Evolutionary conservation across 2,888 invertebrate genomes (phyloP).

Genomic region (Metellina segmentata): DNA sequence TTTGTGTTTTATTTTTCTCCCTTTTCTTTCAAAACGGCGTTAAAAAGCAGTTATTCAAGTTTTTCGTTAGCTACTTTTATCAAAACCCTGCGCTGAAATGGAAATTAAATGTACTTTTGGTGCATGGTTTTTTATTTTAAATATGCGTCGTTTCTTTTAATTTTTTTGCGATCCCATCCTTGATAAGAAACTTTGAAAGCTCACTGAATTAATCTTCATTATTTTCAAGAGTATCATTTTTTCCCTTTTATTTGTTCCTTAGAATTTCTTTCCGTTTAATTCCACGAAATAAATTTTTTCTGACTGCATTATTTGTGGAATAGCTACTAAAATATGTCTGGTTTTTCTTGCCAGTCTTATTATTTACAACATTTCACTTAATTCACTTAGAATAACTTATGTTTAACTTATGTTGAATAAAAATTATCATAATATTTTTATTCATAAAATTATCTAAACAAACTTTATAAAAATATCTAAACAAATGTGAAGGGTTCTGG

Average conservation of each 20-base stretch:
- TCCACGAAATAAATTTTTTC: neutral
- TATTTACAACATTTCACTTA: too few relatives aligned
- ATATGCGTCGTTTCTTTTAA: neutral
- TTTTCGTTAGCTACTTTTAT: neutral
- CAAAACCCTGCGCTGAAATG: neutral
- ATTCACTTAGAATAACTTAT: too few relatives aligned
- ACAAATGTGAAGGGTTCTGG: too few relatives aligned
- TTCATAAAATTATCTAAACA: too few relatives aligned
- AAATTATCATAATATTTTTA: too few relatives aligned
- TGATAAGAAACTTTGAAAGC: neutral
- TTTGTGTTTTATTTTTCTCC: neutral
- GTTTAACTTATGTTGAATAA: too few relatives aligned
- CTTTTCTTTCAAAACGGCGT: neutral
- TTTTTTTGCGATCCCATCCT: neutral
- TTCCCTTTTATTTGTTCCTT: neutral
- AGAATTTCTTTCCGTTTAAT: neutral
- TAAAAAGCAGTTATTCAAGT: neutral
- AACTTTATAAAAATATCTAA: too few relatives aligned
- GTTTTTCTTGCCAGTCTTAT: too few relatives aligned
- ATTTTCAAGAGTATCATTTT: conserved; percentile 7
- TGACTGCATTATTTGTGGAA: neutral
- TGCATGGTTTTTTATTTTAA: conserved; percentile 2
- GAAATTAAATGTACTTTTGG: conserved; percentile 28
- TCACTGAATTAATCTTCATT: conserved; percentile 24
- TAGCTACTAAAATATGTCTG: neutral